Base-by-base conservation (phyloP, 92 coral and sea anemone species). In the Epizoanthus stellaris region DNA sequence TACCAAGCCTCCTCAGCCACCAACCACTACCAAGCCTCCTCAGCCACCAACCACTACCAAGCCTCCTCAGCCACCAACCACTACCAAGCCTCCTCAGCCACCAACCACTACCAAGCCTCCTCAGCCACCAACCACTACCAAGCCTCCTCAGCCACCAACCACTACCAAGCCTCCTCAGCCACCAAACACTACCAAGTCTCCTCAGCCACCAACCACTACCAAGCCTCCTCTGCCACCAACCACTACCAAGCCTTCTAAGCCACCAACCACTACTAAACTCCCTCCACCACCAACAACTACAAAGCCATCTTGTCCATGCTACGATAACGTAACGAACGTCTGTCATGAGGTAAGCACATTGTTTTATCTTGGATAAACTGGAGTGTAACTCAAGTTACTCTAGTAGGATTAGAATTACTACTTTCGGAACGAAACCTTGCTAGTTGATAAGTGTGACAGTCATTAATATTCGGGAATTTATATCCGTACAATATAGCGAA, bases 251-350 rank as follows among this genome's bases (percentile, higher is more conserved):
- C 23, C 71, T 77, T 57, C 70, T 39, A 47, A 39, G n/a, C 70
- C 58, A 56, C 81, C 80, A 0, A 83, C 81, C 25, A 83, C 81
- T 36, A 84, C 87, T 16, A 45, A 73, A 10, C 40, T 3, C 14
- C 71, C 72, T 12, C 59, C 36, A 38, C 81, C 91, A 1, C 70
- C 91, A 54, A 62, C 72, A 17, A 74, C 84, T 20, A 45, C 90
- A 47, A 52, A 57, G 70, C 87, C 89, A 52, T 81, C 86, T 7
- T 89, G 92, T 73, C 67, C 89, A 5, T 89, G 92, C 74, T 89
- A 66, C 66, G 92, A 89, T 83, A 89, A 62, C 20, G 54, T 19
- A 4, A 79, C 92, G 40, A 77, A 80, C 21, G 72, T 71, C 43
- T 89, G 92, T 45, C 73, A 72, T n/a, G 77, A 85, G 89, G 92